Evolutionary conservation across 2,797 vertebrate species (phyloP).

Genomic region (Galago senegalensis): DNA sequence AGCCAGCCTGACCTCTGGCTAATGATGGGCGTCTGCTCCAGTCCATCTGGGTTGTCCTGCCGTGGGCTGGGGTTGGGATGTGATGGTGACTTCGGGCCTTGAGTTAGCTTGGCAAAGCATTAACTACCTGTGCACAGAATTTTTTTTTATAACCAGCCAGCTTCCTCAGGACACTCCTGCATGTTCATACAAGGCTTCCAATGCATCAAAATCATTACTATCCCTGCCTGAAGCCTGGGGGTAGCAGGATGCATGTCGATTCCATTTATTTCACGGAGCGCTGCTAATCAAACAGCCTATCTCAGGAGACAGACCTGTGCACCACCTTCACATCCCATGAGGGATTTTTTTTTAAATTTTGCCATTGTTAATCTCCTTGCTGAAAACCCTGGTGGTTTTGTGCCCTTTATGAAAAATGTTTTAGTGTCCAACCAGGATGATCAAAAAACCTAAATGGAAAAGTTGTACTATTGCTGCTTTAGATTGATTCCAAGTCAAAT

Average conservation of each 20-base stretch:
- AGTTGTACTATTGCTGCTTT: fast-evolving
- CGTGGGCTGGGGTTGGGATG: no score
- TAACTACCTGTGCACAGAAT: fast-evolving
- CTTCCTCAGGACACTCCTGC: neutral
- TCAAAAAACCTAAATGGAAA: fast-evolving
- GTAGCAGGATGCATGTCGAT: fast-evolving
- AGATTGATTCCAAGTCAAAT: neutral
- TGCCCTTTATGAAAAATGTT: neutral
- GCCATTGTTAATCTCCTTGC: neutral
- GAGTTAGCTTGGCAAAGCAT: neutral
- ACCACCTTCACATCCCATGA: neutral
- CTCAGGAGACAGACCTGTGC: neutral
- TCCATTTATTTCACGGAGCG: neutral
- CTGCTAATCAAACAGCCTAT: neutral
- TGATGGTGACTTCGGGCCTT: neutral
- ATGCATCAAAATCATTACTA: fast-evolving
- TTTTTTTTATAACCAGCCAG: neutral
- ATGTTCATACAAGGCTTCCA: neutral
- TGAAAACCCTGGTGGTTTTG: neutral
- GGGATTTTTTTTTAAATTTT: neutral
- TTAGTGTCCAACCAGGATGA: neutral
- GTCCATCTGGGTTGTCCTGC: no score
- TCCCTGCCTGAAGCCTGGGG: neutral
- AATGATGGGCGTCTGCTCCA: neutral
- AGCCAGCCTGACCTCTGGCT: neutral